These are phyloP conservation scores for Calcarius ornatus DNA, from an alignment of 2,113 vertebrate genomes.

Conservation along the genomic window DNA sequence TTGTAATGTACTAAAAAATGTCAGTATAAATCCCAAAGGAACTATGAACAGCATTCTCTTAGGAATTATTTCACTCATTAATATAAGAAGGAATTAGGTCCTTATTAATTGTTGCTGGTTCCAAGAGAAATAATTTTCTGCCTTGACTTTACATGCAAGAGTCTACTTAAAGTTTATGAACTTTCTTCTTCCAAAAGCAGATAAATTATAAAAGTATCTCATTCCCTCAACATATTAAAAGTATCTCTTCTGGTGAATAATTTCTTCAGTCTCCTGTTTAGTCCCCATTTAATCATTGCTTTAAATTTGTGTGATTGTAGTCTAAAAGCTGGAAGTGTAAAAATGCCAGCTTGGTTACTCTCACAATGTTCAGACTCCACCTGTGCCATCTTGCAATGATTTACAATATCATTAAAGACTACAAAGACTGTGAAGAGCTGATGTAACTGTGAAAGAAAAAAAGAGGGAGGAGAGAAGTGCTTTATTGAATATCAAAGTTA, in stretches of 20 bases:
- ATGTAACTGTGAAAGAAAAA: neutral
- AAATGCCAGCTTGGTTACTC: neutral
- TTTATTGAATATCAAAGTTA: neutral
- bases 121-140: neutral
- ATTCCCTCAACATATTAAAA: neutral
- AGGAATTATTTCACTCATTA: neutral
- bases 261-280: neutral
- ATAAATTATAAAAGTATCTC: neutral
- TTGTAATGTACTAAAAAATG: neutral
- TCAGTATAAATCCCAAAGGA: neutral
- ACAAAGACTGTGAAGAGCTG: neutral
- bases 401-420: neutral
- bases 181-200: neutral
- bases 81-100: neutral
- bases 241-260: neutral
- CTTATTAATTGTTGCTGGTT: neutral
- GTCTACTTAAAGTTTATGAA: neutral
- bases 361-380: neutral
- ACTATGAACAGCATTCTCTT: neutral
- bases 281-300: neutral
- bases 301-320: neutral
- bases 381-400: neutral
- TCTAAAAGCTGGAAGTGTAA: neutral
- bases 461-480: neutral
- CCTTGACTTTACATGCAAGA: neutral